Evolutionary conservation across 1,140 invertebrate genomes (phyloP).

Genomic region (Heliconius himera): DNA sequence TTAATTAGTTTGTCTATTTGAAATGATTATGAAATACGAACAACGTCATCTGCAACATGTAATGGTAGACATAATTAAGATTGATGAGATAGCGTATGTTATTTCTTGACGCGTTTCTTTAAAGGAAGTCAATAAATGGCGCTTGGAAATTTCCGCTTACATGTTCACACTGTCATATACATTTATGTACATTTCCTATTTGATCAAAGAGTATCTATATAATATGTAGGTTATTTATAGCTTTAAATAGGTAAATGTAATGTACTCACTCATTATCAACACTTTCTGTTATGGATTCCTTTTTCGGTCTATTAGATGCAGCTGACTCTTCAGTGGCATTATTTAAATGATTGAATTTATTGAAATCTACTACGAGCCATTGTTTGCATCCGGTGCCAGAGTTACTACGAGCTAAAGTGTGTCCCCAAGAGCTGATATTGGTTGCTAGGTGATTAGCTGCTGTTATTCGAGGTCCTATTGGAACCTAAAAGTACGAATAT

Average conservation of each 20-base stretch:
- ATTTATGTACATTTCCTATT: constrained; percentile 3
- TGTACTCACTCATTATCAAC: constrained; percentile 59
- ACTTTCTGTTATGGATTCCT: constrained; percentile 59
- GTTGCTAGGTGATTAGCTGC: constrained; percentile 92
- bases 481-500: constrained; percentile 77
- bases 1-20: background rate
- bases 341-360: constrained; percentile 69
- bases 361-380: constrained; percentile 92
- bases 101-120: background rate
- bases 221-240: background rate
- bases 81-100: constrained; percentile 16
- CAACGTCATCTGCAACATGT: background rate
- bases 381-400: constrained; percentile 94
- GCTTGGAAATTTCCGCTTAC: background rate
- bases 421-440: constrained; percentile 88
- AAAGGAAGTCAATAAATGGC: constrained; percentile 6
- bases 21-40: background rate
- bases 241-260: too few relatives aligned
- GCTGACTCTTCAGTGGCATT: constrained; percentile 23
- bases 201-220: background rate
- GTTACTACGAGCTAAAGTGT: constrained; percentile 84
- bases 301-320: constrained; percentile 39
- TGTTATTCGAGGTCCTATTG: constrained; percentile 91
- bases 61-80: constrained; percentile 9
- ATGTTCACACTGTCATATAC: background rate